A percentile compares a stretch with the other conserved stretches of the same genome.
phyloP scores from a whole-genome alignment of 2,113 vertebrate genomes.

The Chionodraco myersi region DNA sequence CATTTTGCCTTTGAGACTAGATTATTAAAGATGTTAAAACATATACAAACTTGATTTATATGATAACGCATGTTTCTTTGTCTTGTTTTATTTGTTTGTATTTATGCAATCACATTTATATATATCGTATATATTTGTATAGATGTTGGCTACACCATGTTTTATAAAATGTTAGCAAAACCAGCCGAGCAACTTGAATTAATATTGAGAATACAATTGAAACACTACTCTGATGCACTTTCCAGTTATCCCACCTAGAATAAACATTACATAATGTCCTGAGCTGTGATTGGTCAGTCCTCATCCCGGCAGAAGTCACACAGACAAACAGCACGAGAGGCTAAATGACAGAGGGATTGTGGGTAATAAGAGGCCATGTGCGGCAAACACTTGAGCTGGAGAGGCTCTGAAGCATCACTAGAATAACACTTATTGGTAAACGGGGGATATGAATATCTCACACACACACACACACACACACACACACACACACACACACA shows the following conservation, averaged over 20 bases:
- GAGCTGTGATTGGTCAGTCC: background rate
- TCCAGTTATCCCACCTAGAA: background rate
- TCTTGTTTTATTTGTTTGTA: no score
- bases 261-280: background rate
- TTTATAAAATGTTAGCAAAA: background rate
- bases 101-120: no score
- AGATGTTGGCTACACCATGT: background rate
- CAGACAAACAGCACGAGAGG: slow-evolving; percentile 15
- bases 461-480: slow-evolving; percentile 18
- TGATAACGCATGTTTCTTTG: no score
- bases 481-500: slow-evolving; percentile 27
- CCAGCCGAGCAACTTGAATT: background rate
- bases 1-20: background rate
- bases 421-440: slow-evolving; percentile 76
- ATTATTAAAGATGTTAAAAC: background rate
- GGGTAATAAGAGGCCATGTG: slow-evolving; percentile 16
- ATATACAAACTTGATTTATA: no score
- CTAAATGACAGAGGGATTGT: slow-evolving; percentile 17
- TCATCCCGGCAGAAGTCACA: slow-evolving; percentile 19
- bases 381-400: slow-evolving; percentile 66
- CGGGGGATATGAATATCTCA: slow-evolving; percentile 81
- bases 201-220: background rate
- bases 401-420: slow-evolving; percentile 62
- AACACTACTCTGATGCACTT: no score
- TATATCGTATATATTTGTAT: background rate